A percentile compares a stretch with the other conserved stretches of the same genome.
These are phyloP conservation scores for Charina bottae DNA, from an alignment of 2,113 vertebrate species.

Conservation along the genomic window DNA sequence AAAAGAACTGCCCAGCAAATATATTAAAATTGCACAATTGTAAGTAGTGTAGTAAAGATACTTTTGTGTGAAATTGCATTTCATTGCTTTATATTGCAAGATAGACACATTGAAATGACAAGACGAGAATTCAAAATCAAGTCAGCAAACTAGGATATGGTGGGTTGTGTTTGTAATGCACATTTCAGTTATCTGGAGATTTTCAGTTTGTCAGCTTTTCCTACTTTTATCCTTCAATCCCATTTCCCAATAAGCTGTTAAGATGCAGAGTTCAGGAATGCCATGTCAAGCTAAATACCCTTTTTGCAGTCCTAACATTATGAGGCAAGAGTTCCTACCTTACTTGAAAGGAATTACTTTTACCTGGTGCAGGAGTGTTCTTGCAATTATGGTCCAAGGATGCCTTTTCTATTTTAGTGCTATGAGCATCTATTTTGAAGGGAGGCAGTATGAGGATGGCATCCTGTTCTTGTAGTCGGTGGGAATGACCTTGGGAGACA, in stretches of 20 bases:
- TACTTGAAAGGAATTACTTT: background rate
- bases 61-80: constrained; percentile 37
- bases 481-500: too few species aligned
- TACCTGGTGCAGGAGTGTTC: background rate
- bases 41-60: constrained; percentile 23
- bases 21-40: constrained; percentile 17
- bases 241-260: constrained; percentile 55
- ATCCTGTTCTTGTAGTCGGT: background rate
- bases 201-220: constrained; percentile 52
- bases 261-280: background rate
- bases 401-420: background rate
- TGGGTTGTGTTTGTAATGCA: background rate
- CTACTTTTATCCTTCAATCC: constrained; percentile 54
- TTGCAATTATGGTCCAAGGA: background rate
- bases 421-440: background rate
- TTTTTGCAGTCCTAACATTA: background rate
- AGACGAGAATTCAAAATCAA: background rate
- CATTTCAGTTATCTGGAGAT: constrained; percentile 30
- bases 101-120: background rate
- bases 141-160: background rate
- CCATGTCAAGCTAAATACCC: background rate
- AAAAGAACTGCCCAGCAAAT: background rate
- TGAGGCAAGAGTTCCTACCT: background rate
- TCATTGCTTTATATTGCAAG: background rate
- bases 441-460: background rate